Percentiles rank a stretch among this genome's conserved stretches.
Evolutionary conservation across 53 echinoderm and acorn worm species (phyloP).

Genomic region (Actinopyga echinites): DNA sequence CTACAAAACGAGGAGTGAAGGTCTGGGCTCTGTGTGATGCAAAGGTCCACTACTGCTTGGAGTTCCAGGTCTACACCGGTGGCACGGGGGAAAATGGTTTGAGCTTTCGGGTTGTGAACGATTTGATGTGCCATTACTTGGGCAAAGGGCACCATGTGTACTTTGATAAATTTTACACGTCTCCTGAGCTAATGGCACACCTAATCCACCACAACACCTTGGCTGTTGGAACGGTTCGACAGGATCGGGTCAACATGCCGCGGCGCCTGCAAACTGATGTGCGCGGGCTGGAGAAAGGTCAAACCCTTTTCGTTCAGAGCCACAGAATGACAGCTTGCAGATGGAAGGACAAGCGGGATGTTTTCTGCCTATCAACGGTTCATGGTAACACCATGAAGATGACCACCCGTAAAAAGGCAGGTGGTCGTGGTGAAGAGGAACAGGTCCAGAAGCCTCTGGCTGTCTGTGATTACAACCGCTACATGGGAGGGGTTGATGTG

Average conservation of each 20-base stretch:
- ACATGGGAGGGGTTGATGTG: conserved; percentile 6
- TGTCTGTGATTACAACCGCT: conserved; percentile 16
- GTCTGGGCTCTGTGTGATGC: conserved; percentile 18
- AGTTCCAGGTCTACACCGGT: conserved; percentile 12
- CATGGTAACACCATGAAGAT: conserved; percentile 16
- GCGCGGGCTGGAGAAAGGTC: background rate
- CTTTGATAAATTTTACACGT: conserved; percentile 34
- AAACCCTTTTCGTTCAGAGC: conserved; percentile 7
- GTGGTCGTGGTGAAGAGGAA: background rate
- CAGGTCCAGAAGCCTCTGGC: background rate
- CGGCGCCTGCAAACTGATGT: background rate
- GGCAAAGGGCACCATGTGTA: background rate
- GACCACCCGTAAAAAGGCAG: conserved; percentile 7
- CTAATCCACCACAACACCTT: conserved; percentile 21
- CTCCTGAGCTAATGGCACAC: conserved; percentile 14
- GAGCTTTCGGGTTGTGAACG: conserved; percentile 37
- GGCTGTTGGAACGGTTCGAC: conserved; percentile 38
- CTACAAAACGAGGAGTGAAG: conserved; percentile 24
- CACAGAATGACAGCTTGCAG: conserved; percentile 34
- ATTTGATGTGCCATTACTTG: conserved; percentile 13
- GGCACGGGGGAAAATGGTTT: conserved; percentile 22
- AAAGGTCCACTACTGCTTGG: background rate
- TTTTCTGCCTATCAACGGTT: conserved; percentile 26
- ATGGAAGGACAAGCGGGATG: conserved; percentile 43
- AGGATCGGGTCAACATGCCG: conserved; percentile 15